Evolutionary conservation across 2,888 invertebrate genomes (phyloP), one percentile per base, ranked within the genome.

Genomic region (Melikaiella ostensackeni): DNA sequence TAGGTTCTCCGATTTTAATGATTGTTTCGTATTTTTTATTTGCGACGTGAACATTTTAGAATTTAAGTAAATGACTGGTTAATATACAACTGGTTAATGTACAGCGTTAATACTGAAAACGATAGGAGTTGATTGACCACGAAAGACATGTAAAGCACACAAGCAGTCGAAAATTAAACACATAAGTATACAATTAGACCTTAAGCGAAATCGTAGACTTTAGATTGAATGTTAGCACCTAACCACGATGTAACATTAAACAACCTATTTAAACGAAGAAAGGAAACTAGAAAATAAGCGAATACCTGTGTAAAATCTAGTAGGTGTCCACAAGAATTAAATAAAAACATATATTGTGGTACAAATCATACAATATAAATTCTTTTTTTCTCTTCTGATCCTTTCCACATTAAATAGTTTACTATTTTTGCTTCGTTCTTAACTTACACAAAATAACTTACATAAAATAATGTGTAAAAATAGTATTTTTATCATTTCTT

Each of bases 281-380:
- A 85, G 82, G 85, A 86, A 85, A 83, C 88, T 90, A 91, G 89
- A 83, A 83, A 81, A 84, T 91, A 90, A 91, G 91, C 87, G 89
- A 90, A 89, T 91, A 91, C 90, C 89, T 91, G 90, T 91, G 91
- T 91, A 91, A 91, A 91, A 91, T 90, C 89, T 89, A 91, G 90
- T 91, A 91, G 90, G 89, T 91, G 90, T 91, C 91, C 90, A 91
- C 91, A 91, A 91, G 88, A 90, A 89, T 89, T 88, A 90, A 91
- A 90, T 90, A 90, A 90, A 90, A 91, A 88, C 90, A 90, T 91
- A 91, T 91, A 91, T 91, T 91, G 89, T 90, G 90, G 90, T 91
- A 91, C 90, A 88, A 89, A 90, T 89, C 87, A 89, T 85, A 88
- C 50, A 81, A 74, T 76, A 79, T 64, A 59, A 27, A 70, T 1